phyloP scores from a whole-genome alignment of 1,140 invertebrate genomes.

The Lucilia cuprina region DNA sequence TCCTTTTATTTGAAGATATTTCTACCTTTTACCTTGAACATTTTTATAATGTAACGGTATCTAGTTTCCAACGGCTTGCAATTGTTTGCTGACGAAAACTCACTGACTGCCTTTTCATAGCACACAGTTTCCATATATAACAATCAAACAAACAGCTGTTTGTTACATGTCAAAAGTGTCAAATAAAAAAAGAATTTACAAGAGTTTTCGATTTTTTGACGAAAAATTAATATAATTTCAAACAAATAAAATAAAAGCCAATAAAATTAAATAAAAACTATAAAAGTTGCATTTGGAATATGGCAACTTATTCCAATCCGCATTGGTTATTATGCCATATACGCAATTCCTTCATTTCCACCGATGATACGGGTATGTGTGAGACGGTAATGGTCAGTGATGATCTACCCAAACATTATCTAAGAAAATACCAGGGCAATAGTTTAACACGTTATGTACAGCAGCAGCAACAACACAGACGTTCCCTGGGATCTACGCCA shows the following conservation, averaged over 20 bases:
- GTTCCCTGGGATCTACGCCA: constrained; percentile 34
- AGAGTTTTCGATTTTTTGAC: not conserved
- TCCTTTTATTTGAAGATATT: too few relatives aligned
- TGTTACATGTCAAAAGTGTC: not conserved
- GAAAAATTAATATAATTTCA: not conserved
- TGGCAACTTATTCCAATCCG: constrained; percentile 93
- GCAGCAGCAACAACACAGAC: constrained; percentile 40
- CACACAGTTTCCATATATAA: not conserved
- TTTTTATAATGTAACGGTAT: too few relatives aligned
- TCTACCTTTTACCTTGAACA: too few relatives aligned
- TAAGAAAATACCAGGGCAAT: constrained; percentile 49
- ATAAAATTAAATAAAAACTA: not conserved
- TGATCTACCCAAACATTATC: constrained; percentile 74
- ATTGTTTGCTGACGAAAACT: too few relatives aligned
- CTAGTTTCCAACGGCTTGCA: too few relatives aligned
- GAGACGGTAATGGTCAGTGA: constrained; percentile 78
- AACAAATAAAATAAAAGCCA: not conserved
- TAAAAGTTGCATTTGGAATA: constrained; percentile 58
- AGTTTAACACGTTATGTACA: constrained; percentile 45
- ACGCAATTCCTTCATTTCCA: constrained; percentile 92
- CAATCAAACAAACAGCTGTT: not conserved
- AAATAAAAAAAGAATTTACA: not conserved
- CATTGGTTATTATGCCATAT: constrained; percentile 92
- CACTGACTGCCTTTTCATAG: not conserved
- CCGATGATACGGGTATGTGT: constrained; percentile 85